Conservation (phyloP, 1,140 invertebrate species). For the Drosophila pandora region DNA sequence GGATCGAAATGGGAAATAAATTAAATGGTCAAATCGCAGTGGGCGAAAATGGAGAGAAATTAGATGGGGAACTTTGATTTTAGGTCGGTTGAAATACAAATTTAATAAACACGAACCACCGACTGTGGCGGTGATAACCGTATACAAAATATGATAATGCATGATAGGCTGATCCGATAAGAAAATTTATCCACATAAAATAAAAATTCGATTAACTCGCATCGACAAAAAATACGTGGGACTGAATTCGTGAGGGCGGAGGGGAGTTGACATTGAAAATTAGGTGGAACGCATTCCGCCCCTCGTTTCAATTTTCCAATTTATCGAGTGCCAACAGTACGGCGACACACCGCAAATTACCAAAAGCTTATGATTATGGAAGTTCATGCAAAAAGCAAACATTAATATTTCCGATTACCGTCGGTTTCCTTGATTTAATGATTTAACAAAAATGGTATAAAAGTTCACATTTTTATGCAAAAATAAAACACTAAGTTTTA, state of each 20-base stretch:
- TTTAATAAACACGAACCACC: slow-evolving; percentile 5
- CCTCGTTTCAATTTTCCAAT: slow-evolving; percentile 23
- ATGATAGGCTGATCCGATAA: slow-evolving; percentile 43
- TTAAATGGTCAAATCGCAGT: neutral
- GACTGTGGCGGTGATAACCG: slow-evolving; percentile 12
- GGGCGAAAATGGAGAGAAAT: neutral
- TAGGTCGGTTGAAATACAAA: neutral
- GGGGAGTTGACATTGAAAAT: slow-evolving; percentile 55
- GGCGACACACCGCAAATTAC: slow-evolving; percentile 65
- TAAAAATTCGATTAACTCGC: slow-evolving; percentile 68
- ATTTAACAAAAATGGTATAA: slow-evolving; percentile 15
- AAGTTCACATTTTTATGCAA: too few species aligned
- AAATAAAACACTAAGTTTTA: too few species aligned
- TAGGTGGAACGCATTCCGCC: slow-evolving; percentile 32
- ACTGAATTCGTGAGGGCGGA: slow-evolving; percentile 20
- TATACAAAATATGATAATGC: slow-evolving; percentile 20
- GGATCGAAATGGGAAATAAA: slow-evolving; percentile 7
- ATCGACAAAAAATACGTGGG: neutral
- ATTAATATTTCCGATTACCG: slow-evolving; percentile 71
- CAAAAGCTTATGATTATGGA: slow-evolving; percentile 43
- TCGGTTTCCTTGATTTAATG: slow-evolving; percentile 57
- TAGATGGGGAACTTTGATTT: neutral
- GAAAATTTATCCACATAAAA: slow-evolving; percentile 70
- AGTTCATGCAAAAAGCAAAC: slow-evolving; percentile 43
- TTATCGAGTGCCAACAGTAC: slow-evolving; percentile 61